Percentiles rank a stretch among this genome's conserved stretches.
phyloP scores from a whole-genome alignment of 2,113 vertebrate genomes.

The Thunnus thynnus region DNA sequence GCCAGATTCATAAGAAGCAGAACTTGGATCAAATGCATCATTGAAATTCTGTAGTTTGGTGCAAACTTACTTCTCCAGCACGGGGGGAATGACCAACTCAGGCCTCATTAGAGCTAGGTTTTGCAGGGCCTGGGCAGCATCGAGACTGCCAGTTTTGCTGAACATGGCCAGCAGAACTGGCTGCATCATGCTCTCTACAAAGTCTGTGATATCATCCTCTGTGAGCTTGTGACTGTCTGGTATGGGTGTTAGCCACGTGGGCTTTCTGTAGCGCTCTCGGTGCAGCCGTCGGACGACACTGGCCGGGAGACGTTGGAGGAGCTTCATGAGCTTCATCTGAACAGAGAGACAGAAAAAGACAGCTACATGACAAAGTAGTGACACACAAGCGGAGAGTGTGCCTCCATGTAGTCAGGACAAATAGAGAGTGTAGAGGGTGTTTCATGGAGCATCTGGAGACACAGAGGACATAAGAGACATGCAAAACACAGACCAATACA shows the following conservation, averaged over 20 bases:
- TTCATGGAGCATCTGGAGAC: slow-evolving; percentile 23
- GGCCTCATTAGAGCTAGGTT: slow-evolving; percentile 98
- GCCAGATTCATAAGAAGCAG: background rate
- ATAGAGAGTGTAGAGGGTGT: slow-evolving; percentile 29
- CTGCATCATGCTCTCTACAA: slow-evolving; percentile 97
- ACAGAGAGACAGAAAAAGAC: slow-evolving; percentile 39
- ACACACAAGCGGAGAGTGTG: slow-evolving; percentile 19
- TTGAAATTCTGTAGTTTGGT: background rate
- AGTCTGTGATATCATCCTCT: slow-evolving; percentile 95
- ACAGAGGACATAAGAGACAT: slow-evolving; percentile 30
- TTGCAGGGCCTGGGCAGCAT: slow-evolving; percentile 97
- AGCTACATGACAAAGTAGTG: slow-evolving; percentile 40
- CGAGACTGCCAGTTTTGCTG: slow-evolving; percentile 98
- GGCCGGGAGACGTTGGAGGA: slow-evolving; percentile 95
- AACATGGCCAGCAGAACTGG: slow-evolving; percentile 99
- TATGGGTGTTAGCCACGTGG: slow-evolving; percentile 93
- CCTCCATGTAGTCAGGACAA: slow-evolving; percentile 16
- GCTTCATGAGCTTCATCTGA: slow-evolving; percentile 98
- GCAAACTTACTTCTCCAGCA: slow-evolving; percentile 92
- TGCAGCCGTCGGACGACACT: slow-evolving; percentile 94
- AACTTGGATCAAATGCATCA: background rate
- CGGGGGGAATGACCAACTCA: slow-evolving; percentile 97
- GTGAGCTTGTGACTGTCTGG: slow-evolving; percentile 95
- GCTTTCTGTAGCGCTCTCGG: slow-evolving; percentile 94
- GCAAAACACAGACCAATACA: slow-evolving; percentile 38